Conservation (phyloP, 2,113 vertebrate species). For the Crotophaga sulcirostris region DNA sequence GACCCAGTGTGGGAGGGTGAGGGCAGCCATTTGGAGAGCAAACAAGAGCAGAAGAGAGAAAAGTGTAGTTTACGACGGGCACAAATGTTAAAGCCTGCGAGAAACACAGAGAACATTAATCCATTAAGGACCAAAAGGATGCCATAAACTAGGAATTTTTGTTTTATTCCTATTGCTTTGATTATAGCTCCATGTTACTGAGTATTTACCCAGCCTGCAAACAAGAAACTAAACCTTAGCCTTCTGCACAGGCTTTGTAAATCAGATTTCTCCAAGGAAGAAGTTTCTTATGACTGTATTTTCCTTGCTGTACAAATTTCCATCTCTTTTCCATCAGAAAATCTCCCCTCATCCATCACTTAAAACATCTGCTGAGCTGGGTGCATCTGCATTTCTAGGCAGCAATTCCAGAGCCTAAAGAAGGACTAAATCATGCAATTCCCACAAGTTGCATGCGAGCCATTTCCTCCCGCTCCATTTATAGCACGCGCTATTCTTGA, state of each 20-base stretch:
- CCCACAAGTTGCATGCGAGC: not conserved
- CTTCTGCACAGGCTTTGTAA: not conserved
- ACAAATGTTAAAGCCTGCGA: not conserved
- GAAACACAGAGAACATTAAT: not conserved
- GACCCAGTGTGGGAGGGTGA: not conserved
- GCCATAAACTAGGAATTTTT: not conserved
- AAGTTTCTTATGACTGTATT: accelerated
- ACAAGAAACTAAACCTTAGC: not conserved
- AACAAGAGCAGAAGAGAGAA: not conserved
- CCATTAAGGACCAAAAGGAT: conserved; percentile 32
- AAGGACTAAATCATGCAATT: not conserved
- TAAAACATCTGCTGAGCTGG: accelerated
- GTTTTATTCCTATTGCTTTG: not conserved
- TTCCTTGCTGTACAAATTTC: not conserved
- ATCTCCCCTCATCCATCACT: not conserved
- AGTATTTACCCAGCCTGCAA: not conserved
- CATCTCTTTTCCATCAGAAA: not conserved
- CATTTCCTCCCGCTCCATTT: not conserved
- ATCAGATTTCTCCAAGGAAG: not conserved
- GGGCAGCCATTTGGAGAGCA: conserved; percentile 3
- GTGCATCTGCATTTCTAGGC: not conserved
- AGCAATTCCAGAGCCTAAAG: not conserved
- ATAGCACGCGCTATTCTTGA: not conserved
- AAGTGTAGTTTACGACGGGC: not conserved
- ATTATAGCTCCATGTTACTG: not conserved